Evolutionary conservation across 37 sponge, comb jelly and placozoan species (phyloP), one percentile per base, ranked within the genome.

Genomic region (Chondrilla cf. caribensis): DNA sequence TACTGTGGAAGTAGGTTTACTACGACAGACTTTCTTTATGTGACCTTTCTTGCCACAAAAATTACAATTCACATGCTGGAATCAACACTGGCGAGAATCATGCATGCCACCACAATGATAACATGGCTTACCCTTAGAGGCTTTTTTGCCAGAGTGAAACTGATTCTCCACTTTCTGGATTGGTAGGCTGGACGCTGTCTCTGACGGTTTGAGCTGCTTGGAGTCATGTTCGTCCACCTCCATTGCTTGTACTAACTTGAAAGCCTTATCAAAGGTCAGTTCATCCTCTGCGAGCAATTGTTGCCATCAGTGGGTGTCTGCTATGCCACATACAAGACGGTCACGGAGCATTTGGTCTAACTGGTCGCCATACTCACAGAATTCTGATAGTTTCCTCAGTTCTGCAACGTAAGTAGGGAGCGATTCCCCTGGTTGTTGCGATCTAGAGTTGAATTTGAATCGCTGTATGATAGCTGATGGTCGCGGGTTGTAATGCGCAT

Each of bases 31-130:
- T 33, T 28, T 8, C 22, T 60, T 58, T 14, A 80, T 37, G 60
- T 80, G 81, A 42, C 81, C 81, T 6, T 58, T 39, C 64, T 80
- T 80, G 60, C 81, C 60, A 80, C 41, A 80, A 80, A 31, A 18
- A 25, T 78, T 55, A 38, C 81, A 80, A 19, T 14, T 78, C 2
- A 43, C 54, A 51, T 43, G 31, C 40, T 78, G 35, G 79, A 78
- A 78, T 28, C 79, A 18, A 44, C 79, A 78, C 51, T 78, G 57
- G 4, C 57, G 31, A 40, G 44, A n/a, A 51, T 78, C 25, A 29
- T 78, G 35, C 14, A 29, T 43, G 35, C 79, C 55, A 78, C 79
- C 35, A 28, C 79, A 21, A 21, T 11, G 11, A 47, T 47, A 47
- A 47, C 11, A 47, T 47, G 51, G 51, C 11, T 47, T 47, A 47